Evolutionary conservation across 2,113 vertebrate species (phyloP), one percentile per base, ranked within the genome.

Genomic region (Aldabrachelys gigantea): DNA sequence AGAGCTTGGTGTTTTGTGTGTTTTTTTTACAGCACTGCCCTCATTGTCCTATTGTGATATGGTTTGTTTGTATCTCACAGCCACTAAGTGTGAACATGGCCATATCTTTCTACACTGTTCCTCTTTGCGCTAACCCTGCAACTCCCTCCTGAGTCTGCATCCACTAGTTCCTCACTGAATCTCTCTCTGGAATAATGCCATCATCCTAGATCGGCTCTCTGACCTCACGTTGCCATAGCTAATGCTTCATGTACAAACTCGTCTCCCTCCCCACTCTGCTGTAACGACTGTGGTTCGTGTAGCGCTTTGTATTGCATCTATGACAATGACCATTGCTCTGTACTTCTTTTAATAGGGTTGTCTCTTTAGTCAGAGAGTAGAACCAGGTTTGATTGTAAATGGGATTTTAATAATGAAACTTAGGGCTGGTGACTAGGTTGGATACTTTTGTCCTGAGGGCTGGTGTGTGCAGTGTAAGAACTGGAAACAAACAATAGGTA

Each of bases 111-210:
- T 62, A 62, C 25, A 57, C 29, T 62, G 59, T 31, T 62, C 59
- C 59, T 31, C 13, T 14, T 31, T 31, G 59, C 6, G 12, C 59
- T 31, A 31, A 62, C 31, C 11, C 50, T 53, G 91, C 24, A 0
- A 38, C 4, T 1, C 0, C 27, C 0, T 2, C 27, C 3, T 8
- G 69, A 72, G 69, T 38, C n/a, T 72, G 1, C 56, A 29, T n/a
- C 3, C 1, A 57, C 21, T 19, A 0, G 6, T 69, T 83, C 49
- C 85, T 41, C 47, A 22, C 35, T 72, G 35, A 72, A n/a, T 22
- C 19, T 38, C 19, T 72, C n/a, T 38, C n/a, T 38, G n/a, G n/a
- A 21, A 72, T 21, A 38, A 38, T 38, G 69, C 17, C 69, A 72
- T n/a, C 4, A 21, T 72, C n/a, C 69, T 19, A 22, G n/a, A 8